These are phyloP conservation scores for Sula dactylatra DNA, from an alignment of 2,113 vertebrate genomes.

Conservation along the genomic window DNA sequence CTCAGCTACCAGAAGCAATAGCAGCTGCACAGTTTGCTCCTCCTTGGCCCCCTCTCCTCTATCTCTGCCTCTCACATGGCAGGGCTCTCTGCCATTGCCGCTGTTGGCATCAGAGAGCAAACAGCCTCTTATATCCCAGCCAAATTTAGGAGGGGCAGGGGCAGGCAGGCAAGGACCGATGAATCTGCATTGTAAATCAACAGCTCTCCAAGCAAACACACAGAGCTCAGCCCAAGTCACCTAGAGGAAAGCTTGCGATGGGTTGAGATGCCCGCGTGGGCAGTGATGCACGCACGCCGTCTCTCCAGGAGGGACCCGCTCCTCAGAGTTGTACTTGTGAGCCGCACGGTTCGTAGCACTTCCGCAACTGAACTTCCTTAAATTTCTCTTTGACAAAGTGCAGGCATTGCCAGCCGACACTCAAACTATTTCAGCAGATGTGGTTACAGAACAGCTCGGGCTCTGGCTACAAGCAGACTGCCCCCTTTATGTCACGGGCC, in stretches of 20 bases:
- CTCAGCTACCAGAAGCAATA: not conserved
- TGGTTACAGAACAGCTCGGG: not conserved
- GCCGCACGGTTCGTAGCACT: not conserved
- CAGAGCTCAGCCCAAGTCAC: not conserved
- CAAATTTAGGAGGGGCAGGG: slow-evolving; percentile 9
- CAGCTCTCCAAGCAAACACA: slow-evolving; percentile 3
- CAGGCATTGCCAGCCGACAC: slow-evolving; percentile 1
- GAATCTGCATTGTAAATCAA: slow-evolving; percentile 78
- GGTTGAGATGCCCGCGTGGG: not conserved
- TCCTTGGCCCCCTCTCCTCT: slow-evolving; percentile 12
- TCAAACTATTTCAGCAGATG: slow-evolving; percentile 23
- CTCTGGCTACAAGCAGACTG: slow-evolving; percentile 12
- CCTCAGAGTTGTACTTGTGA: not conserved
- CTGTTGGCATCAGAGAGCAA: slow-evolving; percentile 43
- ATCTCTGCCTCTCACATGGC: slow-evolving; percentile 64
- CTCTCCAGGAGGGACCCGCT: not conserved
- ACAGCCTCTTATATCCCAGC: slow-evolving; percentile 55
- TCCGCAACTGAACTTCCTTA: slow-evolving; percentile 67
- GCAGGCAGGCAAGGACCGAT: not conserved
- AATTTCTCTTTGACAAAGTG: slow-evolving; percentile 15
- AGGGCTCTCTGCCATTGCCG: slow-evolving; percentile 43
- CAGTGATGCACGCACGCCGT: not conserved
- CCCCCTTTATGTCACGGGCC: not conserved
- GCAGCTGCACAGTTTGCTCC: not conserved
- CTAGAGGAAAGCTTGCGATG: not conserved